phyloP scores from a whole-genome alignment of 1,140 invertebrate genomes.

The Oscheius sp. region DNA sequence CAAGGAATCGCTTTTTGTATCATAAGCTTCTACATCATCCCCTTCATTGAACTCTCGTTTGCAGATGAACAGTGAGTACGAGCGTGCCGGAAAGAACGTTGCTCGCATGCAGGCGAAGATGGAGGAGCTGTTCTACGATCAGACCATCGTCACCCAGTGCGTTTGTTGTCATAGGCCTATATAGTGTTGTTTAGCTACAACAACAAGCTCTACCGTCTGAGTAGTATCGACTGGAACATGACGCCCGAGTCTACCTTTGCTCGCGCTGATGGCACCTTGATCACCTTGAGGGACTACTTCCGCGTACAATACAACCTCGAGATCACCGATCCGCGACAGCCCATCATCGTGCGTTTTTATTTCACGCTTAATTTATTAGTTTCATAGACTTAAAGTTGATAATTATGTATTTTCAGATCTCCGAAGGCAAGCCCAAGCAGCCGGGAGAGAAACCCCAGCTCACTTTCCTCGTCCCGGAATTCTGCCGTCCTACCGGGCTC shows the following conservation, averaged over 20 bases:
- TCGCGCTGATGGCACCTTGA: slow-evolving; percentile 11
- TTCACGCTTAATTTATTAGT: too few species aligned
- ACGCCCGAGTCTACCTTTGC: slow-evolving; percentile 14
- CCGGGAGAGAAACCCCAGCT: slow-evolving; percentile 32
- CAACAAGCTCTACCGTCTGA: slow-evolving; percentile 26
- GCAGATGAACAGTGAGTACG: slow-evolving; percentile 16
- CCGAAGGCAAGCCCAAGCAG: slow-evolving; percentile 37
- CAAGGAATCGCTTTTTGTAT: too few species aligned
- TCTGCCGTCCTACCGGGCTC: slow-evolving; percentile 21
- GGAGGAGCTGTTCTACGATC: slow-evolving; percentile 16
- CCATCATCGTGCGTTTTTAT: slow-evolving; percentile 16
- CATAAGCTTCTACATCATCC: too few species aligned
- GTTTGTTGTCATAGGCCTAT: too few species aligned
- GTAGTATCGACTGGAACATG: slow-evolving; percentile 2
- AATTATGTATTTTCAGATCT: slow-evolving; percentile 20
- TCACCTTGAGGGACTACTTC: slow-evolving; percentile 25
- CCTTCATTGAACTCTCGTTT: too few species aligned
- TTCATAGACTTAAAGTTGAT: too few species aligned
- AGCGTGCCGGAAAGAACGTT: background rate
- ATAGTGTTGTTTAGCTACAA: too few species aligned
- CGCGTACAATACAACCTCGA: slow-evolving; percentile 13
- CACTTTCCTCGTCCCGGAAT: slow-evolving; percentile 32
- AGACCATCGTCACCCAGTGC: slow-evolving; percentile 24
- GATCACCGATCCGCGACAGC: slow-evolving; percentile 9
- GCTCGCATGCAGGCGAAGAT: slow-evolving; percentile 11